phyloP scores from a whole-genome alignment of 2,797 vertebrate species.

The Rhynchotus rufescens region DNA sequence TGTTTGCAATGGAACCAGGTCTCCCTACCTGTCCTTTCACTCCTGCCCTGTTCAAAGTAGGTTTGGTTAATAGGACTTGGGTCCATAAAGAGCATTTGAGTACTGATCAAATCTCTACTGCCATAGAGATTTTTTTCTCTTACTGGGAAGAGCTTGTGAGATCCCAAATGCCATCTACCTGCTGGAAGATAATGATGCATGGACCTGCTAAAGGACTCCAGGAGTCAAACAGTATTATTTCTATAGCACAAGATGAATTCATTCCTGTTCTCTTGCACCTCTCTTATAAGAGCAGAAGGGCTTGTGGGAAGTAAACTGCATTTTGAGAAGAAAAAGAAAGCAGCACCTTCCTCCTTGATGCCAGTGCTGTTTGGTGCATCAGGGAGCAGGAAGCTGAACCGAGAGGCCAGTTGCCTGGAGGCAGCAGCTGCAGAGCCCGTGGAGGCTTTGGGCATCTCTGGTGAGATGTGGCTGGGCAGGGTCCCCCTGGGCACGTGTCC shows the following conservation, averaged over 20 bases:
- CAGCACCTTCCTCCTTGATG: background rate
- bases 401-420: background rate
- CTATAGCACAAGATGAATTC: rapidly evolving
- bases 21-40: background rate
- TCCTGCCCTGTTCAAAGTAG: background rate
- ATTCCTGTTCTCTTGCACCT: background rate
- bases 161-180: background rate
- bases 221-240: background rate
- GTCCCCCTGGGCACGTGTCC: background rate
- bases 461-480: background rate
- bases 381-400: background rate
- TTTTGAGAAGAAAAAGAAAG: background rate
- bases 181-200: background rate
- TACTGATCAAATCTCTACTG: too few species aligned
- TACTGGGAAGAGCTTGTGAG: background rate
- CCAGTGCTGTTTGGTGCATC: background rate
- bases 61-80: background rate
- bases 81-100: background rate
- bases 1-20: background rate
- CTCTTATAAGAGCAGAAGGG: background rate
- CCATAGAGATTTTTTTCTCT: background rate
- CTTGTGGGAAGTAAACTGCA: background rate
- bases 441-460: background rate
- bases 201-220: background rate
- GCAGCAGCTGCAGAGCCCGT: background rate